These are phyloP conservation scores for Hucho hucho DNA, from an alignment of 2,113 vertebrate genomes.

Conservation along the genomic window DNA sequence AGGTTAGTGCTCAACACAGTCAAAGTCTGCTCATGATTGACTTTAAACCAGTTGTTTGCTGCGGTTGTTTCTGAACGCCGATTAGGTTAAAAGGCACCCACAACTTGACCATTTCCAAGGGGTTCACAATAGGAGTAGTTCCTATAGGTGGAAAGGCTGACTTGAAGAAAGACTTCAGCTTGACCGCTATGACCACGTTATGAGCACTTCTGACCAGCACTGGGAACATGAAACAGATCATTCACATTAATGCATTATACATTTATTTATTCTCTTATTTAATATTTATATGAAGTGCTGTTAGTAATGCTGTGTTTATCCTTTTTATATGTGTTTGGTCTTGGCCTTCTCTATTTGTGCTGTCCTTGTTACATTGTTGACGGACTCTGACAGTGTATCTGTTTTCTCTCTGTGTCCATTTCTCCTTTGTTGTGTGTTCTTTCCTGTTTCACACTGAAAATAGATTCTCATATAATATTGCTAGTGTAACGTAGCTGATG, in stretches of 20 bases:
- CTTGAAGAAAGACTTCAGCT: constrained; percentile 26
- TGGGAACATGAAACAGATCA: constrained; percentile 34
- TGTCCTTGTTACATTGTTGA: neutral
- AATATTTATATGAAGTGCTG: constrained; percentile 49
- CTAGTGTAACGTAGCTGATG: constrained; percentile 17
- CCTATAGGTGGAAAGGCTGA: no score
- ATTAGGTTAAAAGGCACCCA: no score
- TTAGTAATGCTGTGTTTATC: constrained; percentile 36
- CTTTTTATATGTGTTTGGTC: constrained; percentile 44
- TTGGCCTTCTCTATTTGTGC: constrained; percentile 22
- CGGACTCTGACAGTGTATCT: constrained; percentile 20
- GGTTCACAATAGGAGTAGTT: no score
- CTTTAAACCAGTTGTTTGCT: neutral
- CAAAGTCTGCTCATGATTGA: neutral
- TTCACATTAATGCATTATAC: constrained; percentile 46
- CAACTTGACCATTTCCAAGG: no score
- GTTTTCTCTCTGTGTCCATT: constrained; percentile 29
- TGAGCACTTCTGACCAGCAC: constrained; percentile 55
- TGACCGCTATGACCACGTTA: constrained; percentile 23
- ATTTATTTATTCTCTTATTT: constrained; percentile 71
- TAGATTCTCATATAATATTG: constrained; percentile 16
- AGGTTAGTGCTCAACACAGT: constrained; percentile 38
- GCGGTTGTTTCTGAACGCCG: no score
- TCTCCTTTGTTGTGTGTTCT: constrained; percentile 30
- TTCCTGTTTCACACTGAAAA: constrained; percentile 38